These are phyloP conservation scores for Silurus lanzhouensis DNA, from an alignment of 2,797 vertebrate species.

Conservation along the genomic window DNA sequence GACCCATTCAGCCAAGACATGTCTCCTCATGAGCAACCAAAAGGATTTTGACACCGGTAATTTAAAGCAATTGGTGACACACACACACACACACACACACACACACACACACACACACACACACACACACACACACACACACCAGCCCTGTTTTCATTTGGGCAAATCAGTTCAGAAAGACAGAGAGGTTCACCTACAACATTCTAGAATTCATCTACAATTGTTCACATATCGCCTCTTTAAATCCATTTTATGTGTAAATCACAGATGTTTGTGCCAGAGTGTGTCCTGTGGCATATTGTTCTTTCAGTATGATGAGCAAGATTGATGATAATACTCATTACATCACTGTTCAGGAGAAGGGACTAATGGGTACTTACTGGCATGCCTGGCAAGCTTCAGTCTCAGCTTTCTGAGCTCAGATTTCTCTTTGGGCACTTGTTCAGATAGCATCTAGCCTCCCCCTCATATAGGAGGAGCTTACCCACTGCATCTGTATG, in stretches of 20 bases:
- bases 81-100: no score
- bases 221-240: neutral
- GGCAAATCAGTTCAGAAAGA: neutral
- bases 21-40: neutral
- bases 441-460: constrained; percentile 22
- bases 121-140: neutral
- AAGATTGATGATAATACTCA: constrained; percentile 36
- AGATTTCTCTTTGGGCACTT: constrained; percentile 58
- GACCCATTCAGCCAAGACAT: neutral
- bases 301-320: constrained; percentile 8
- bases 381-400: constrained; percentile 61
- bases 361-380: constrained; percentile 50
- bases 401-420: constrained; percentile 61
- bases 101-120: no score
- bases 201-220: neutral
- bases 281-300: neutral
- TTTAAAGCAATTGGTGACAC: neutral
- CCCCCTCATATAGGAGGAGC: constrained; percentile 20
- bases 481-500: constrained; percentile 10
- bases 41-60: neutral
- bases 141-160: neutral
- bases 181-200: neutral
- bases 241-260: neutral
- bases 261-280: neutral
- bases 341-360: constrained; percentile 55